Evolutionary conservation across 2,888 invertebrate genomes (phyloP).

Genomic region (Acleris sparsana): DNA sequence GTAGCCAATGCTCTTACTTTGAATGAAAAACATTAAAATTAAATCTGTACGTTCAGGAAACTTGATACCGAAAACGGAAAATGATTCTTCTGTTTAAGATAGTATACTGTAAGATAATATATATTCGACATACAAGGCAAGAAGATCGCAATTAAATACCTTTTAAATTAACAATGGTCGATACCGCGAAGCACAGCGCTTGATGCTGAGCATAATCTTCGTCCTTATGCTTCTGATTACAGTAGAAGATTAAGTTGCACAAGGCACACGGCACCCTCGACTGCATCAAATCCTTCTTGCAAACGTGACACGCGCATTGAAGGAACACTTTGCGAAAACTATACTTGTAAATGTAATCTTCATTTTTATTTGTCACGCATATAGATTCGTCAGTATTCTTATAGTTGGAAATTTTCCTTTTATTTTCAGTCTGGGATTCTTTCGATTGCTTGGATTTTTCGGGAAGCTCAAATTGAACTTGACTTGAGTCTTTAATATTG

Average conservation of each 20-base stretch:
- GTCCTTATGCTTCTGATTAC: constrained; percentile 84
- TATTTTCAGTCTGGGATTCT: constrained; percentile 64
- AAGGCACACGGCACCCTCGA: constrained; percentile 65
- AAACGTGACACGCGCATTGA: constrained; percentile 82
- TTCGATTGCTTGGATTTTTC: constrained; percentile 53
- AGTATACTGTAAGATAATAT: not conserved
- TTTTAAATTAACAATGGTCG: constrained; percentile 81
- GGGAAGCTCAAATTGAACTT: constrained; percentile 54
- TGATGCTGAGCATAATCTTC: constrained; percentile 84
- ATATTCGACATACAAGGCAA: not conserved
- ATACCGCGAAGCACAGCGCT: constrained; percentile 84
- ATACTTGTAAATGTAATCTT: constrained; percentile 85
- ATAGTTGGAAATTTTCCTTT: constrained; percentile 50
- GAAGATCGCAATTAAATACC: constrained; percentile 56
- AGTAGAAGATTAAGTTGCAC: constrained; percentile 87
- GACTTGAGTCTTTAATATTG: constrained; percentile 68
- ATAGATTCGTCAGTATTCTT: constrained; percentile 53
- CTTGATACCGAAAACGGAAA: no score
- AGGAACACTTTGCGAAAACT: constrained; percentile 86
- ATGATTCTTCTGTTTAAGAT: no score
- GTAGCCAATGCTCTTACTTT: no score
- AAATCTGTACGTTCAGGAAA: no score
- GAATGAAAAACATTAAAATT: no score
- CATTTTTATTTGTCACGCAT: constrained; percentile 78
- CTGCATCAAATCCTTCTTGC: constrained; percentile 66